Base-by-base conservation (phyloP, 2,797 vertebrate species). In the Alauda arvensis region DNA sequence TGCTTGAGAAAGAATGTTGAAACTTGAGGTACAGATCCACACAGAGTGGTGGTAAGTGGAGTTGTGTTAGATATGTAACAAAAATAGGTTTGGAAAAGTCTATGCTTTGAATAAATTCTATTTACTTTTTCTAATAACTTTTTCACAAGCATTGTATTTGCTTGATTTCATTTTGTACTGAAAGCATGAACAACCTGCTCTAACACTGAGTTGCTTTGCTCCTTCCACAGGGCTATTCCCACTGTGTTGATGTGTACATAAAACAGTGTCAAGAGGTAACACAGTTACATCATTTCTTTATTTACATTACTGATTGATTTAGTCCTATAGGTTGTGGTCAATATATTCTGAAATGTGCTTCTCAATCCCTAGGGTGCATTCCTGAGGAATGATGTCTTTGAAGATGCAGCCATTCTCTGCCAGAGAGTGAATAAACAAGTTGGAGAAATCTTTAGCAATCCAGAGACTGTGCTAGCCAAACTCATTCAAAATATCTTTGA, bases 401-500 rank as follows among this genome's bases (percentile, higher is more conserved):
- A 99, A 96, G 99, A 99, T 96, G 98, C 98, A 45, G 99, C 98
- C 28, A 79, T 96, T 90, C 98, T 99, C 82, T 99, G 99, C 95
- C 99, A 99, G 92, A 96, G 97, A 86, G 99, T 99, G 85, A 99
- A 99, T 94, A 99, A 98, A 89, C 99, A 99, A 97, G 99, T 99
- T 94, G 98, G 98, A 53, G 99, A 99, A 91, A 97, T 99, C 79
- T 99, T 99, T 90, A 98, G 98, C 95, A 99, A 98, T 96, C 99
- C 99, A 57, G 99, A 99, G 96, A 99, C 98, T 2, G 98, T 99
- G 66, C 98, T 99, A 97, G 98, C 99, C 94, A 99, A 99, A 97
- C 99, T 99, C 90, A 99, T 99, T 96, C 99, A 99, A 95, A 99
- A 98, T 94, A 98, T 99, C 86, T 99, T 99, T 96, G 99, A 99